Evolutionary conservation across 2,113 vertebrate genomes (phyloP).

Genomic region (Rhynchomys soricoides): DNA sequence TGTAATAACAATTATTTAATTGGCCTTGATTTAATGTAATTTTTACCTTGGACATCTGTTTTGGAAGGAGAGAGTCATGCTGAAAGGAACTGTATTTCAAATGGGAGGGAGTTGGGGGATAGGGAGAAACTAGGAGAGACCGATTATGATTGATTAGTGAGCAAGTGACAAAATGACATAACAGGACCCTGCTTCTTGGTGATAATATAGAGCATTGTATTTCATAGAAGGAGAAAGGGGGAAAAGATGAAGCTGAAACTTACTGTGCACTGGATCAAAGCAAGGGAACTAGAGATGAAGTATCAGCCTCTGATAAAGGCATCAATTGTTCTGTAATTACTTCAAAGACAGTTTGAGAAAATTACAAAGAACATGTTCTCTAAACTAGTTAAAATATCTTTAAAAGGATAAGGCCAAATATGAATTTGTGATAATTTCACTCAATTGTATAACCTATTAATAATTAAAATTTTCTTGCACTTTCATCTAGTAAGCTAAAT

Average conservation of each 20-base stretch:
- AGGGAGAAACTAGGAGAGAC: not conserved
- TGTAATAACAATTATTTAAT: constrained; percentile 41
- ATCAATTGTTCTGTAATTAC: constrained; percentile 79
- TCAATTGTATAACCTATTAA: constrained; percentile 79
- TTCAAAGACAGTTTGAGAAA: constrained; percentile 82
- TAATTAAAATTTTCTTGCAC: constrained; percentile 78
- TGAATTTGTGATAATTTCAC: constrained; percentile 66
- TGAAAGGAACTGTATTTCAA: constrained; percentile 75
- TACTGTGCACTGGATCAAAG: constrained; percentile 72
- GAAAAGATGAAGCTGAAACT: constrained; percentile 72
- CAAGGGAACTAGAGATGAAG: constrained; percentile 79
- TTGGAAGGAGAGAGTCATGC: constrained; percentile 43
- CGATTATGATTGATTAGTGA: constrained; percentile 19
- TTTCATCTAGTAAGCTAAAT: constrained; percentile 70
- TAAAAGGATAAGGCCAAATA: constrained; percentile 77
- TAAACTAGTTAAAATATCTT: constrained; percentile 70
- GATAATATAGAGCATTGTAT: constrained; percentile 77
- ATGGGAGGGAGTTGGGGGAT: not conserved
- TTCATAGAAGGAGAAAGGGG: constrained; percentile 78
- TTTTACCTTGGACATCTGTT: constrained; percentile 70
- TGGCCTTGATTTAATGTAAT: constrained; percentile 1
- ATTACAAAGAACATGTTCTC: constrained; percentile 69
- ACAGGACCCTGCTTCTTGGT: constrained; percentile 72
- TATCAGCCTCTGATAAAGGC: constrained; percentile 76
- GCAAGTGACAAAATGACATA: constrained; percentile 67